A percentile compares a stretch with the other conserved stretches of the same genome.
phyloP scores from a whole-genome alignment of 2,113 vertebrate genomes.

The Heterocephalus glaber region DNA sequence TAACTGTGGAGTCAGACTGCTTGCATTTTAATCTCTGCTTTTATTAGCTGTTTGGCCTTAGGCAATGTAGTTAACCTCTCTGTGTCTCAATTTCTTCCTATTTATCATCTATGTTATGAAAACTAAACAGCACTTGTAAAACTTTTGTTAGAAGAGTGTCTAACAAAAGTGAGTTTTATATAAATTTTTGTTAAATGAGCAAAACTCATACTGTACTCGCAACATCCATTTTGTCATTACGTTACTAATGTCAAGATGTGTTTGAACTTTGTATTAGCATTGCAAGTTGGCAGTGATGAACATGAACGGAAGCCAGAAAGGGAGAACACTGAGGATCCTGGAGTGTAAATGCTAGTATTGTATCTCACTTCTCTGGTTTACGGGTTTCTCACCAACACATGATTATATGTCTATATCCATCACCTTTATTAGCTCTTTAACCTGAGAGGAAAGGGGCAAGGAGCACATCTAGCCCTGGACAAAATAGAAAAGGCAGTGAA shows the following conservation, averaged over 20 bases:
- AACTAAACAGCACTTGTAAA: constrained; percentile 41
- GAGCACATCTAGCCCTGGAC: not conserved
- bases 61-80: constrained; percentile 4
- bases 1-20: not conserved
- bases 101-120: constrained; percentile 1
- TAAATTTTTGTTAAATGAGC: not conserved
- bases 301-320: not conserved
- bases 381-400: not conserved
- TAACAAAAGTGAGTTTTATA: constrained; percentile 17
- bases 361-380: not conserved
- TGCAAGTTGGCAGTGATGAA: not conserved
- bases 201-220: not conserved
- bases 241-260: not conserved
- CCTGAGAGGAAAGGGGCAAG: not conserved
- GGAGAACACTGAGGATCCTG: not conserved
- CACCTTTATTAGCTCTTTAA: constrained; percentile 22
- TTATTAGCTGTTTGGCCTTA: constrained; percentile 41
- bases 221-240: not conserved
- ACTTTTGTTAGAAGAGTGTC: not conserved
- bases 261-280: not conserved
- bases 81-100: constrained; percentile 16
- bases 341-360: not conserved
- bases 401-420: not conserved
- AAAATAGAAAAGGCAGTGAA: constrained; percentile 21
- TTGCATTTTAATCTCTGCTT: constrained; percentile 7